Percentiles rank a stretch among this genome's conserved stretches.
Conservation (phyloP, 1,140 invertebrate genomes). For the Ips nitidus region DNA sequence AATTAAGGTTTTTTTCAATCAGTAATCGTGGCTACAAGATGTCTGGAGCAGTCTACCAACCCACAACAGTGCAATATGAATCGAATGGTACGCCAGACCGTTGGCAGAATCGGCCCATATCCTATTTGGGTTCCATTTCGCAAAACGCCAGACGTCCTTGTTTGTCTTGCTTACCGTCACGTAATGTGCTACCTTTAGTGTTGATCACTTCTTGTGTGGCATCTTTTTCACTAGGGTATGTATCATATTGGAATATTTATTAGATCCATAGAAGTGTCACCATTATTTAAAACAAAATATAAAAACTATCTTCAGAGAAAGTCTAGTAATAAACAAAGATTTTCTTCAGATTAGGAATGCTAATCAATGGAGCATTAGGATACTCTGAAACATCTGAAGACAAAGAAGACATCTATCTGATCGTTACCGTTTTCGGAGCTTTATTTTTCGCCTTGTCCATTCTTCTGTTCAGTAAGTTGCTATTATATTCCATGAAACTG, state of each 20-base stretch:
- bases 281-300: no score
- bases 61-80: slow-evolving; percentile 70
- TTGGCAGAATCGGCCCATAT: slow-evolving; percentile 56
- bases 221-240: slow-evolving; percentile 45
- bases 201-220: slow-evolving; percentile 44
- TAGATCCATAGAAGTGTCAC: neutral
- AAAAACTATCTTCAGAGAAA: no score
- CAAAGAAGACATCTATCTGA: slow-evolving; percentile 43
- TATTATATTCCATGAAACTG: neutral
- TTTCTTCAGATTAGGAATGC: slow-evolving; percentile 42
- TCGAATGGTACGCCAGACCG: slow-evolving; percentile 53
- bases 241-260: neutral
- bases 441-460: slow-evolving; percentile 43
- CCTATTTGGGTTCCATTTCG: slow-evolving; percentile 60
- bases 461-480: slow-evolving; percentile 44
- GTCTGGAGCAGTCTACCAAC: slow-evolving; percentile 67
- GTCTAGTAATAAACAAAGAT: no score
- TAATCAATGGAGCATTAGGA: slow-evolving; percentile 46
- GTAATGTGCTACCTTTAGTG: slow-evolving; percentile 43
- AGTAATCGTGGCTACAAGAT: slow-evolving; percentile 36
- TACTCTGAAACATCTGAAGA: slow-evolving; percentile 43
- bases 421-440: slow-evolving; percentile 45
- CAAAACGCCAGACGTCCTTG: slow-evolving; percentile 48
- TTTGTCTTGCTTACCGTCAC: slow-evolving; percentile 40
- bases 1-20: no score